phyloP scores from a whole-genome alignment of 1,140 invertebrate genomes.

The Heliconius hewitsoni region DNA sequence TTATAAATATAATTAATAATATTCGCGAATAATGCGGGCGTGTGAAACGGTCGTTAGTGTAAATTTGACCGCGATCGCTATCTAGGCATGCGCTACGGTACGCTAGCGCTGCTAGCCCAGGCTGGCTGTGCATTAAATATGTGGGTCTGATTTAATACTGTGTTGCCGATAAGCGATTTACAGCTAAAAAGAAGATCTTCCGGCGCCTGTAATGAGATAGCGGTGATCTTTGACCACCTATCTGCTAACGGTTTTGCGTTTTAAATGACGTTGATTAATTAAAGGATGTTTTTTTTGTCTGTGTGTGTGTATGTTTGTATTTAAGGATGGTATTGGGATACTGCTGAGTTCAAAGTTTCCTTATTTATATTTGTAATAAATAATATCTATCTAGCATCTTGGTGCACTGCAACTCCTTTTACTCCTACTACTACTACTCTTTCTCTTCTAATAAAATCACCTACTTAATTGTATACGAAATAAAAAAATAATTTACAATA shows the following conservation, averaged over 20 bases:
- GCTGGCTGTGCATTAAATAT: constrained; percentile 30
- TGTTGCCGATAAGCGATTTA: constrained; percentile 44
- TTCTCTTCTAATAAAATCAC: no score
- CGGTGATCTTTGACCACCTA: constrained; percentile 42
- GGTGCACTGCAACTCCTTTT: no score
- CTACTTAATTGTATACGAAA: neutral
- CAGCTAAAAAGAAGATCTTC: constrained; percentile 49
- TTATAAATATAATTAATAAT: no score
- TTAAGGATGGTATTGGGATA: neutral
- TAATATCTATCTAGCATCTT: no score
- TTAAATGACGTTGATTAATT: constrained; percentile 2
- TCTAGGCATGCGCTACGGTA: constrained; percentile 25
- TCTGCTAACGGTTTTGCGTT: constrained; percentile 20
- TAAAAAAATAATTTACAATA: neutral
- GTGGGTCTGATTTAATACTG: constrained; percentile 32
- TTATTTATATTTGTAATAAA: no score
- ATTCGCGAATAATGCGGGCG: constrained; percentile 25
- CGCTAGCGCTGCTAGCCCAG: neutral
- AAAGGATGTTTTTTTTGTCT: neutral
- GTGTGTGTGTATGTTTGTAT: neutral
- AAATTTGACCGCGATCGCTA: constrained; percentile 48
- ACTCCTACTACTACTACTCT: no score
- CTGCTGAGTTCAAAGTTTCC: no score
- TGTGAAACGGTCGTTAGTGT: constrained; percentile 56
- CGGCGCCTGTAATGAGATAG: constrained; percentile 44